These are phyloP conservation scores for Psilanteris sp. DNA, from an alignment of 1,140 invertebrate species.

Conservation along the genomic window DNA sequence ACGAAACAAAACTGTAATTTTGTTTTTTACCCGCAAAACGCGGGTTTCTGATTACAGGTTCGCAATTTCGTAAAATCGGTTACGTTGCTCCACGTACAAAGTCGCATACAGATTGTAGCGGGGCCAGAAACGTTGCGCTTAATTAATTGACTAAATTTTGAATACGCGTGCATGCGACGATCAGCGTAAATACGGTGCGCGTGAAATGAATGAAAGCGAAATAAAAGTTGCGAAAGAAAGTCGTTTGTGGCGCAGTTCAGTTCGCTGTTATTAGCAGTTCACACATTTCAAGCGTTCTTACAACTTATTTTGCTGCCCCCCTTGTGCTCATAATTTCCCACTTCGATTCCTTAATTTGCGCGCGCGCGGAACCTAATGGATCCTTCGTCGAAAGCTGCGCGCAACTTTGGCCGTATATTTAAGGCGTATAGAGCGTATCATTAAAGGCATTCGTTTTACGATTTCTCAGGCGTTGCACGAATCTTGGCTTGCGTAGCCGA, in stretches of 20 bases:
- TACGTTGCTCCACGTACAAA: constrained; percentile 3
- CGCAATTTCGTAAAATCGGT: constrained; percentile 15
- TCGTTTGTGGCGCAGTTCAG: neutral
- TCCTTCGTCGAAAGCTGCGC: constrained; percentile 57
- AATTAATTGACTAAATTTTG: constrained; percentile 22
- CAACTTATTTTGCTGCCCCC: constrained; percentile 37
- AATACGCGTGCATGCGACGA: no score
- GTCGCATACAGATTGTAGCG: neutral
- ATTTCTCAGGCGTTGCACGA: constrained; percentile 63
- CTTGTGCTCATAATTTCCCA: constrained; percentile 50
- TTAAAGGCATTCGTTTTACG: constrained; percentile 68
- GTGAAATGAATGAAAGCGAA: no score
- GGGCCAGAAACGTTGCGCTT: neutral
- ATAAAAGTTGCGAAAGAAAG: constrained; percentile 6
- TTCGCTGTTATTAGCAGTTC: constrained; percentile 6
- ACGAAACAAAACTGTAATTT: constrained; percentile 22
- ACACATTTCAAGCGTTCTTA: constrained; percentile 23
- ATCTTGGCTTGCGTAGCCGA: constrained; percentile 36
- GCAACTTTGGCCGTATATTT: constrained; percentile 59
- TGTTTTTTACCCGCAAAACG: constrained; percentile 6
- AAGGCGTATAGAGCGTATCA: constrained; percentile 65
- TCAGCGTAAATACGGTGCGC: no score
- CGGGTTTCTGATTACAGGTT: constrained; percentile 23
- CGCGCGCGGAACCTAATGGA: constrained; percentile 38
- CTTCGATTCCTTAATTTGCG: constrained; percentile 64